phyloP scores from a whole-genome alignment of 2,113 vertebrate species.

The Pogonocichla stellata region DNA sequence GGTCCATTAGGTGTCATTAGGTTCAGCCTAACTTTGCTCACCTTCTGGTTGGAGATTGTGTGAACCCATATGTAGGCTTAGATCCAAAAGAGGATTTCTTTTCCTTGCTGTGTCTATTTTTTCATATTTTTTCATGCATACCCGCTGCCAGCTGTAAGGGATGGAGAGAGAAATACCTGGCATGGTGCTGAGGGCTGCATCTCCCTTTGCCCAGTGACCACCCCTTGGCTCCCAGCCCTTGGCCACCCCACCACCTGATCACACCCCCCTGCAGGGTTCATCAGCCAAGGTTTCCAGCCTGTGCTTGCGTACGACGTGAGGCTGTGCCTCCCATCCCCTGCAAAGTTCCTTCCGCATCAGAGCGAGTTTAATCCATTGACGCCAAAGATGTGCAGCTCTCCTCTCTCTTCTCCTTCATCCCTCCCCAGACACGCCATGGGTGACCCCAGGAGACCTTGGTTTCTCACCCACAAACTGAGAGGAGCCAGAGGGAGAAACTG shows the following conservation, averaged over 20 bases:
- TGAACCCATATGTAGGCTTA: not conserved
- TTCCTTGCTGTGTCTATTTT: not conserved
- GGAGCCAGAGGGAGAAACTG: not conserved
- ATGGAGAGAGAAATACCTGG: not conserved
- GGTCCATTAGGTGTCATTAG: not conserved
- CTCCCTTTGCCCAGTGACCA: rapidly evolving
- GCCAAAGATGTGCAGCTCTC: not conserved
- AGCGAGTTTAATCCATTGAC: not conserved
- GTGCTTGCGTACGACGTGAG: rapidly evolving
- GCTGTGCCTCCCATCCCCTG: not conserved
- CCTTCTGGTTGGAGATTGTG: not conserved
- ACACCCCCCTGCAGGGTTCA: not conserved
- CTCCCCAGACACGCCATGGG: not conserved
- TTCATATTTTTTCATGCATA: not conserved
- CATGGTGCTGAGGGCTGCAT: not conserved
- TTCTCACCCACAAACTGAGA: not conserved
- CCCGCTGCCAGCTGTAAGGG: not conserved
- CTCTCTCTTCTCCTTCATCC: not conserved
- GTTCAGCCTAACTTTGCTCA: not conserved
- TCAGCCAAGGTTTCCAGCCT: rapidly evolving
- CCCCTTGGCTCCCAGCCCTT: not conserved
- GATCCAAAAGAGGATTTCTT: not conserved
- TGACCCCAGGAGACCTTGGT: not conserved
- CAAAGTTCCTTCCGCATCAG: not conserved
- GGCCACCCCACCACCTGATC: not conserved